These are phyloP conservation scores for Drosophila asahinai DNA, from an alignment of 1,140 invertebrate genomes.

Conservation along the genomic window DNA sequence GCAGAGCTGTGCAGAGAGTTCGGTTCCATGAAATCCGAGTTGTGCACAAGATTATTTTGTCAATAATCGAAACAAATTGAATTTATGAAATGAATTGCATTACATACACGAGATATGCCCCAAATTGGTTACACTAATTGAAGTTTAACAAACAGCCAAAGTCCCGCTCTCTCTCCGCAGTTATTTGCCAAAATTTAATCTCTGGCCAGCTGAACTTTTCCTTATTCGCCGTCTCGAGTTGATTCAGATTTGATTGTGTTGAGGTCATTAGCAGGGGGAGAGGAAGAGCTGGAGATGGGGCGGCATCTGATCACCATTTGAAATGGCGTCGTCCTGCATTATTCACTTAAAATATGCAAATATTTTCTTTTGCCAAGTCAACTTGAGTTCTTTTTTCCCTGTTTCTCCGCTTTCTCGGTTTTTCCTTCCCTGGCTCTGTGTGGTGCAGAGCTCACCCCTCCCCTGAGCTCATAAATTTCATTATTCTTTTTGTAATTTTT, in stretches of 20 bases:
- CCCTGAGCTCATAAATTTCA: constrained; percentile 57
- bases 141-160: constrained; percentile 51
- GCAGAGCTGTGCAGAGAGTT: constrained; percentile 43
- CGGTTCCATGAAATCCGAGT: constrained; percentile 38
- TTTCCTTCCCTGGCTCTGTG: constrained; percentile 2
- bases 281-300: not conserved
- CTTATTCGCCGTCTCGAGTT: constrained; percentile 20
- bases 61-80: constrained; percentile 83
- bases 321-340: constrained; percentile 53
- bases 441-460: not conserved
- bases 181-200: constrained; percentile 35
- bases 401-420: not conserved
- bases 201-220: constrained; percentile 10
- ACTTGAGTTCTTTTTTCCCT: constrained; percentile 17
- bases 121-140: constrained; percentile 75
- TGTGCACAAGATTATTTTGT: constrained; percentile 78
- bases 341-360: constrained; percentile 72
- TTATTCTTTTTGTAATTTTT: constrained; percentile 73
- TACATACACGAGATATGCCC: constrained; percentile 50
- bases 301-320: constrained; percentile 56
- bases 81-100: constrained; percentile 83
- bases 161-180: not conserved
- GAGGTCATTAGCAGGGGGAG: constrained; percentile 47
- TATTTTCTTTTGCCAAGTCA: constrained; percentile 62
- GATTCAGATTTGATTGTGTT: constrained; percentile 54